phyloP scores from a whole-genome alignment of 2,888 invertebrate genomes.

The Mycalesis mineus region DNA sequence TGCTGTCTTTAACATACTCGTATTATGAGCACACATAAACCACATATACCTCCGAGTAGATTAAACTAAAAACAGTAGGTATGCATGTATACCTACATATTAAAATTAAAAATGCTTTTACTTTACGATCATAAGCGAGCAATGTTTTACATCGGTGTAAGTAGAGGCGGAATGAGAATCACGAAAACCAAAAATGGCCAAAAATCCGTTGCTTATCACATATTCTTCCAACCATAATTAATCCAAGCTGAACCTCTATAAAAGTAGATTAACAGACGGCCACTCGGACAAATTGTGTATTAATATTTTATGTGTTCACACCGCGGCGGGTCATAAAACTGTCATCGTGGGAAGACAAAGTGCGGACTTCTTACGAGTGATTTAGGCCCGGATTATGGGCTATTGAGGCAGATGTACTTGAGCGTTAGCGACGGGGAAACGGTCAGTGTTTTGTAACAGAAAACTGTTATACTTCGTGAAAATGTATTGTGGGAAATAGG shows the following conservation, averaged over 20 bases:
- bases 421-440: constrained; percentile 4
- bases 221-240: constrained; percentile 47
- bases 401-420: constrained; percentile 11
- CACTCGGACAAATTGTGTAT: constrained; percentile 78
- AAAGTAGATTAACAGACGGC: constrained; percentile 71
- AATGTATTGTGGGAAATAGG: too few relatives aligned
- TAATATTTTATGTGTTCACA: constrained; percentile 76
- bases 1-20: too few relatives aligned
- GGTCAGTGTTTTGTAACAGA: background rate
- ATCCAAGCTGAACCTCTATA: constrained; percentile 61
- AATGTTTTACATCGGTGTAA: too few relatives aligned
- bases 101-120: too few relatives aligned
- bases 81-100: too few relatives aligned
- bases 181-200: constrained; percentile 7
- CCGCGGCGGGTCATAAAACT: constrained; percentile 62
- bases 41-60: too few relatives aligned
- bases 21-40: too few relatives aligned
- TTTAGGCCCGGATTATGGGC: constrained; percentile 65
- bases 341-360: constrained; percentile 70
- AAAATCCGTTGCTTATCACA: background rate
- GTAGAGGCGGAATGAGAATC: constrained; percentile 1
- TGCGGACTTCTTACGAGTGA: constrained; percentile 67
- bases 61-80: too few relatives aligned
- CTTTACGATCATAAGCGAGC: too few relatives aligned
- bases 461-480: too few relatives aligned